phyloP scores from a whole-genome alignment of 2,797 vertebrate genomes.

The Nyctalus aviator region DNA sequence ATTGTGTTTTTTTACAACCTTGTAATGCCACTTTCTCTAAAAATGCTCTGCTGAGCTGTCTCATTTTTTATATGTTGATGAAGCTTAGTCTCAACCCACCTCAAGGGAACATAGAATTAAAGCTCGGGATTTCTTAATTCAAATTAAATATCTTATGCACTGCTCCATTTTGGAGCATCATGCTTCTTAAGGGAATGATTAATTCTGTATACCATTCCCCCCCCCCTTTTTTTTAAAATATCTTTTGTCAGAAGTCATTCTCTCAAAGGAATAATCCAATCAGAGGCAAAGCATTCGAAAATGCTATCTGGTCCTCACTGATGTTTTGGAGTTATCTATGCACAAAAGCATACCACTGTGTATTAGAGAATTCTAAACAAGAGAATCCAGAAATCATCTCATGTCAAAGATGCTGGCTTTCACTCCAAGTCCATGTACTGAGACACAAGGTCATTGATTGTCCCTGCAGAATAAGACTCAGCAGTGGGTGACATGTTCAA shows the following conservation, averaged over 20 bases:
- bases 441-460: not conserved
- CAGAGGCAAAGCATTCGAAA: not conserved
- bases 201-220: not conserved
- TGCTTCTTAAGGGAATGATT: not conserved
- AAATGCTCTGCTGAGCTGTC: not conserved
- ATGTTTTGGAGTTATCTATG: not conserved
- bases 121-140: slow-evolving; percentile 42
- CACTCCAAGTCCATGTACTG: not conserved
- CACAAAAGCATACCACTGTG: not conserved
- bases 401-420: slow-evolving; percentile 2
- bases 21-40: not conserved
- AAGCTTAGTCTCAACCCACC: not conserved
- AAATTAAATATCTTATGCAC: not conserved
- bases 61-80: not conserved
- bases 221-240: not conserved
- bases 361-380: slow-evolving; percentile 7
- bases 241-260: not conserved
- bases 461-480: not conserved
- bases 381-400: slow-evolving; percentile 2
- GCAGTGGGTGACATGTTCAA: not conserved
- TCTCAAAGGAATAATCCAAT: not conserved
- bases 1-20: not conserved
- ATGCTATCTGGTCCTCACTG: not conserved
- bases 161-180: not conserved
- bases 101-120: not conserved